Evolutionary conservation across 1,140 invertebrate genomes (phyloP), one percentile per base, ranked within the genome.

Genomic region (Platorchestia sp.): DNA sequence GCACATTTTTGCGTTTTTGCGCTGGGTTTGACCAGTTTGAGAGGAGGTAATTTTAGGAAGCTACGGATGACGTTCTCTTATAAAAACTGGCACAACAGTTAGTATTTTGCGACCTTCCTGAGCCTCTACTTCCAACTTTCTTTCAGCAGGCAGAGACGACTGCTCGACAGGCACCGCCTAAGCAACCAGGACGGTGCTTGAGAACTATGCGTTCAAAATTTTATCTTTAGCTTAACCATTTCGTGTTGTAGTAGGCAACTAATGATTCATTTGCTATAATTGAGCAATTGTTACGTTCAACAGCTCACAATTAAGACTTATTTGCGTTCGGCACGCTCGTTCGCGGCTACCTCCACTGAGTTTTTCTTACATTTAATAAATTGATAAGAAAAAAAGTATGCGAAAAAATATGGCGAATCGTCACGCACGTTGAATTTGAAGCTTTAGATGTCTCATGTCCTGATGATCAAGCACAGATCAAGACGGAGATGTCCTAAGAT

Each of bases 41-140:
- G 59, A 75, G 27, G 59, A 19, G 59, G 87, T 90, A 42, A 90
- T 90, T 90, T 90, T 90, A 44, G 41, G 87, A 19, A 90, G 87
- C 19, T 42, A 90, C 42, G 44, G 22, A 90, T 27, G 87, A 42
- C 44, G 87, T 45, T 43, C 41, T 42, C 5, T 90, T 43, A 42
- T 27, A 90, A 90, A 90, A 90, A 90, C 87, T 90, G 41, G 87
- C 87, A 14, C 41, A 90, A 44, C 87, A 90, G 87, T 90, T 45
- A 90, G 44, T 90, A 90, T 90, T 90, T 75, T 75, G 59, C 59
- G 59, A 75, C 27, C 14, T 75, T 75, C 14, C 27, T 75, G 59
- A 75, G 27, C 59, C 36, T 75, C 59, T 75, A 27, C 59, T 75
- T 75, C 10, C 59, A 75, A 75, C 59, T 75, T 75, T 75, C 59